Percentiles rank a stretch among this genome's conserved stretches.
phyloP scores from a whole-genome alignment of 1,140 invertebrate species.

The Asobara japonica region DNA sequence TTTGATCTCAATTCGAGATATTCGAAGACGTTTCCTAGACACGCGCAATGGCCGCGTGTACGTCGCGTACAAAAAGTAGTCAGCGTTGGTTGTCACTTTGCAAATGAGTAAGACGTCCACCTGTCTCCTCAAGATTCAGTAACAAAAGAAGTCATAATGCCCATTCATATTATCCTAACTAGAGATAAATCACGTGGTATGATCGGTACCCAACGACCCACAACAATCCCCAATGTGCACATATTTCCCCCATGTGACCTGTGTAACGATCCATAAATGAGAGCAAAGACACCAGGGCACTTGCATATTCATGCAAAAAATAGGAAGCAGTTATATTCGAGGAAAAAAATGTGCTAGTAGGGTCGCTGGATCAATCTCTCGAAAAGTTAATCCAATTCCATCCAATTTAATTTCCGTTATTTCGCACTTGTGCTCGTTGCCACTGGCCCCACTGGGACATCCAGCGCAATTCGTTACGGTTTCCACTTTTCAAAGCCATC shows the following conservation, averaged over 20 bases:
- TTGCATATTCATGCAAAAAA: not conserved
- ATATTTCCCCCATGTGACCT: not conserved
- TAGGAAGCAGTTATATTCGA: not conserved
- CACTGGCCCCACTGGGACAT: not conserved
- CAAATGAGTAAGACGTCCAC: not conserved
- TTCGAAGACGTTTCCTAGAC: conserved; percentile 12
- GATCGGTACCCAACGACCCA: not conserved
- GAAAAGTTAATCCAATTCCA: conserved; percentile 25
- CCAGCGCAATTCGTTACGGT: conserved; percentile 2
- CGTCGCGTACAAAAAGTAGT: conserved; percentile 4
- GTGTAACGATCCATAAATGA: conserved; percentile 1
- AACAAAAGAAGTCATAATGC: not conserved
- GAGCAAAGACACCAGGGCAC: not conserved
- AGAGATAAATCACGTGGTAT: not conserved
- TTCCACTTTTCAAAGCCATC: not conserved
- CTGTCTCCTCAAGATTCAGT: not conserved
- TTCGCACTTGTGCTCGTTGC: not conserved
- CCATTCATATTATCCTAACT: not conserved
- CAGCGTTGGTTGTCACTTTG: not conserved
- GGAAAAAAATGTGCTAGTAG: not conserved
- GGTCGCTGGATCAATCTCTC: conserved; percentile 16
- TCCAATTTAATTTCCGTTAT: conserved; percentile 24
- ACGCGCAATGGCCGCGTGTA: conserved; percentile 13
- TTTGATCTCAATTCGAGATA: not conserved
- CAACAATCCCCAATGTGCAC: not conserved